phyloP scores from a whole-genome alignment of 2,888 invertebrate species.

The Microctonus brassicae region DNA sequence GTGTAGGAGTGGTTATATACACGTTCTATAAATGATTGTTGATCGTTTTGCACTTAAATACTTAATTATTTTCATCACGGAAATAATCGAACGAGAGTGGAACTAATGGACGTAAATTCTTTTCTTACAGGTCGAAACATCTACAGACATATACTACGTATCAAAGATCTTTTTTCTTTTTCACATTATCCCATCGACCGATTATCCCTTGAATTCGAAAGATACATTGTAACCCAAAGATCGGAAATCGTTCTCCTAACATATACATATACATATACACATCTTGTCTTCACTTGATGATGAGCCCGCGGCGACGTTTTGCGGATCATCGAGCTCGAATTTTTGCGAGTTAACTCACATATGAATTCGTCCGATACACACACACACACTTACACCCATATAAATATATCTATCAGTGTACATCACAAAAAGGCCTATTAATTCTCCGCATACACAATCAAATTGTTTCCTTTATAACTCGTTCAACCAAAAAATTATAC shows the following conservation, averaged over 20 bases:
- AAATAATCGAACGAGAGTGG: constrained; percentile 29
- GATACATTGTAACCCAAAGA: constrained; percentile 3
- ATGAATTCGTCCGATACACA: background rate
- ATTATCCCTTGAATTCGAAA: constrained; percentile 23
- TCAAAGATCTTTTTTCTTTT: background rate
- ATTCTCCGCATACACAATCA: background rate
- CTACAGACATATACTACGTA: background rate
- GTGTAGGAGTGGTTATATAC: background rate
- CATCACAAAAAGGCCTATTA: background rate
- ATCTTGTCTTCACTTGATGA: constrained; percentile 27
- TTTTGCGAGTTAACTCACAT: constrained; percentile 5
- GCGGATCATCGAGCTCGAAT: constrained; percentile 24
- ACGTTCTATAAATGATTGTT: background rate
- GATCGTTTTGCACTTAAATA: constrained; percentile 24
- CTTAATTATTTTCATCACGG: constrained; percentile 30
- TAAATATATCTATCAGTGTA: background rate
- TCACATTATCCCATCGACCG: constrained; percentile 21
- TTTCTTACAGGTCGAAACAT: constrained; percentile 17
- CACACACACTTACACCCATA: constrained; percentile 4
- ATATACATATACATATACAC: constrained; percentile 12
- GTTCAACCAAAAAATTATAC: background rate
- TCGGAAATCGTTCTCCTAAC: constrained; percentile 20
- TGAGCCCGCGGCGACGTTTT: constrained; percentile 33
- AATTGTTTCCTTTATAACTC: background rate
- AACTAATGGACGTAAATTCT: constrained; percentile 29